phyloP scores from a whole-genome alignment of 2,113 vertebrate species.

The Gopherus flavomarginatus region DNA sequence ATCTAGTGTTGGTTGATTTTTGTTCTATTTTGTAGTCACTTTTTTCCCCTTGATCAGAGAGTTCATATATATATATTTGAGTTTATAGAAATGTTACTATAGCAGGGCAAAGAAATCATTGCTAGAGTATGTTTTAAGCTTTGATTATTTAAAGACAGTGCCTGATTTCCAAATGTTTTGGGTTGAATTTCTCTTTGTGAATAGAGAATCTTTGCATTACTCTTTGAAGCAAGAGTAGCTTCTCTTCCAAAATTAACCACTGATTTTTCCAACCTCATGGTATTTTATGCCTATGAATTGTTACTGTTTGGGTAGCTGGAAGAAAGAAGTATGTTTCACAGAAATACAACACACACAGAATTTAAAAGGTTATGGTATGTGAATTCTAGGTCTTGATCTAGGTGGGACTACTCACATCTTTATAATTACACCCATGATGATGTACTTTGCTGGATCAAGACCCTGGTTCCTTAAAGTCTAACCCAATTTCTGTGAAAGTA shows the following conservation, averaged over 20 bases:
- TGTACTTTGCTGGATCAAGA: background rate
- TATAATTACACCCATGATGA: too few relatives aligned
- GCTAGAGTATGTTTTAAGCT: background rate
- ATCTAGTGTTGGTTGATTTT: background rate
- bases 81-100: background rate
- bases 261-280: background rate
- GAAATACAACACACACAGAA: background rate
- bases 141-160: background rate
- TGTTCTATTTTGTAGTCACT: accelerated
- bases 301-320: background rate
- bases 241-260: background rate
- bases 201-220: background rate
- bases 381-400: background rate
- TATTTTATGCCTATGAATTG: background rate
- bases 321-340: accelerated
- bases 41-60: background rate
- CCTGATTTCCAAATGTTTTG: background rate
- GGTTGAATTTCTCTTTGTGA: background rate
- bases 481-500: background rate
- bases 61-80: background rate
- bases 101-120: background rate
- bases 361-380: background rate
- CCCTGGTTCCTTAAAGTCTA: background rate
- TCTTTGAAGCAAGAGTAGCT: background rate
- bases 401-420: background rate